Evolutionary conservation across 2,888 invertebrate genomes (phyloP).

Genomic region (Blomia tropicalis): DNA sequence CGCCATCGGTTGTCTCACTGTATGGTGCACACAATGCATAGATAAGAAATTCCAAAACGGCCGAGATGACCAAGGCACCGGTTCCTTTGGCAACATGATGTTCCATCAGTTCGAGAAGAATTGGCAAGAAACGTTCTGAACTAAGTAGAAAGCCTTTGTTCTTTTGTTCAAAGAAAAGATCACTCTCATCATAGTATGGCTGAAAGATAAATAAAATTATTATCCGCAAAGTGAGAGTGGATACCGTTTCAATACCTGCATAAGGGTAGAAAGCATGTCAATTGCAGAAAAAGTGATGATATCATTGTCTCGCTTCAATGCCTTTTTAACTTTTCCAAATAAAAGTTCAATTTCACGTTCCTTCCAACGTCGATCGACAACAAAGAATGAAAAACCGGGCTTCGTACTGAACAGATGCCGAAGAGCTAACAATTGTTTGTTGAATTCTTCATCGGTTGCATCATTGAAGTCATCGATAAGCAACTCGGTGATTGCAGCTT

Average conservation of each 20-base stretch:
- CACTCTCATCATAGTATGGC: slow-evolving; percentile 88
- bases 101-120: slow-evolving; percentile 49
- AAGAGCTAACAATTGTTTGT: slow-evolving; percentile 87
- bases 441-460: slow-evolving; percentile 43
- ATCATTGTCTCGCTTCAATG: slow-evolving; percentile 66
- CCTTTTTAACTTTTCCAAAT: slow-evolving; percentile 75
- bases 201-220: slow-evolving; percentile 31
- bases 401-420: slow-evolving; percentile 86
- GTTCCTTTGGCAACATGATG: slow-evolving; percentile 45
- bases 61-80: slow-evolving; percentile 85
- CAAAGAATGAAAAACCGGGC: slow-evolving; percentile 92
- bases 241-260: no score
- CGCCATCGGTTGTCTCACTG: slow-evolving; percentile 94
- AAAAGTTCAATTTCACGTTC: slow-evolving; percentile 85
- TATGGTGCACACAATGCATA: slow-evolving; percentile 96
- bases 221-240: no score
- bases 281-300: slow-evolving; percentile 89
- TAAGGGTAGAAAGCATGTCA: slow-evolving; percentile 88
- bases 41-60: slow-evolving; percentile 94
- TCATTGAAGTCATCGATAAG: slow-evolving; percentile 44
- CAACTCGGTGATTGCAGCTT: slow-evolving; percentile 61
- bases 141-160: slow-evolving; percentile 91
- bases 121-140: slow-evolving; percentile 75
- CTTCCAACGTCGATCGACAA: slow-evolving; percentile 40
- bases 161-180: slow-evolving; percentile 87